These are phyloP conservation scores for Andrena dorsata DNA, from an alignment of 2,888 invertebrate species.

Conservation along the genomic window DNA sequence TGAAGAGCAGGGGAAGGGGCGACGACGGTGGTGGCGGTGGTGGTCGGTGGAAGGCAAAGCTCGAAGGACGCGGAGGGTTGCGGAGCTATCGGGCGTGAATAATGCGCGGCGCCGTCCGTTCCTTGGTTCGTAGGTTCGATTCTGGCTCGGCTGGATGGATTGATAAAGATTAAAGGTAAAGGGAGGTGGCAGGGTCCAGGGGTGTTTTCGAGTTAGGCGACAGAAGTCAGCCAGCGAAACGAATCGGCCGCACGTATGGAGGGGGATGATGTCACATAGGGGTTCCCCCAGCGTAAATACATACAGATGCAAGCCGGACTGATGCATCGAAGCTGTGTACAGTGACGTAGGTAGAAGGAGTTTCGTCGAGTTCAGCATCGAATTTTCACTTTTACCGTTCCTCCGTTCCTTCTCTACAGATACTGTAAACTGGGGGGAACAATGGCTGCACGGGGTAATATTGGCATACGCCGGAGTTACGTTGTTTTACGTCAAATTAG, in stretches of 20 bases:
- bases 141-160: conserved; percentile 79
- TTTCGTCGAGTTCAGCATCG: conserved; percentile 15
- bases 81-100: conserved; percentile 82
- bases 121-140: conserved; percentile 73
- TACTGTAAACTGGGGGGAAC: no score
- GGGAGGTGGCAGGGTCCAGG: conserved; percentile 72
- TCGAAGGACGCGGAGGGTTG: conserved; percentile 60
- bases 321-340: conserved; percentile 75
- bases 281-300: conserved; percentile 78
- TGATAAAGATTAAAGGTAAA: conserved; percentile 85
- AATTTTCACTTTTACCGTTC: neutral
- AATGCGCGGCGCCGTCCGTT: conserved; percentile 79
- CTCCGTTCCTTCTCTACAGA: neutral
- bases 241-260: conserved; percentile 75
- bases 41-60: conserved; percentile 24
- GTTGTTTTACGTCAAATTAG: no score
- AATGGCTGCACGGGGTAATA: no score
- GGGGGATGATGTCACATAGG: conserved; percentile 83
- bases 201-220: conserved; percentile 82
- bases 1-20: conserved; percentile 28
- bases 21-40: conserved; percentile 15
- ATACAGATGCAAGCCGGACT: conserved; percentile 77
- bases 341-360: conserved; percentile 70
- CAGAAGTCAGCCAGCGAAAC: conserved; percentile 85
- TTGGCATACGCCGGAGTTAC: no score